Percentiles rank a stretch among this genome's conserved stretches.
Conservation (phyloP, 2,797 vertebrate genomes). For the Phrynocephalus guinanensis region DNA sequence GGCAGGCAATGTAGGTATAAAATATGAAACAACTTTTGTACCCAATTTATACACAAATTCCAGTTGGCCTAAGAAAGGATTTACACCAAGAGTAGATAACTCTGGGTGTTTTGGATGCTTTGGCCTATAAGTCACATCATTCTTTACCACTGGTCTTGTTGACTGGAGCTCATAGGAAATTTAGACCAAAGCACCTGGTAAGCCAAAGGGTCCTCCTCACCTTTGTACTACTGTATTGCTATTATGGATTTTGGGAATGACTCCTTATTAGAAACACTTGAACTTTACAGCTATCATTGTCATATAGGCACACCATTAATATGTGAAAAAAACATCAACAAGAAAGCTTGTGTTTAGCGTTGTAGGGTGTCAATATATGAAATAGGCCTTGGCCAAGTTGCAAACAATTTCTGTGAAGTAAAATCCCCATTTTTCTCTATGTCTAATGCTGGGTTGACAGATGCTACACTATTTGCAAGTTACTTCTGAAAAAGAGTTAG, state of each 20-base stretch:
- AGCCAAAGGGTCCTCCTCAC: not conserved
- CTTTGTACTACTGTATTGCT: not conserved
- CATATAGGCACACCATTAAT: not conserved
- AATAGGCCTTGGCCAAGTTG: not conserved
- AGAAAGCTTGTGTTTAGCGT: not conserved
- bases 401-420: not conserved
- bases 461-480: not conserved
- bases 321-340: not conserved
- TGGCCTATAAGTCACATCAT: not conserved
- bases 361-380: not conserved
- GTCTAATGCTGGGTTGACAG: not conserved
- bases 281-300: conserved; percentile 39
- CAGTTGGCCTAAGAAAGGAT: not conserved
- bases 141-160: not conserved
- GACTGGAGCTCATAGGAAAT: not conserved
- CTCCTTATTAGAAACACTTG: conserved; percentile 23
- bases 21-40: not conserved
- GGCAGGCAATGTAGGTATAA: conserved; percentile 44
- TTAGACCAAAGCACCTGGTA: not conserved
- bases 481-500: not conserved
- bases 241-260: not conserved
- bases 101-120: not conserved
- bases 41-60: not conserved
- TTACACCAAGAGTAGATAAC: not conserved
- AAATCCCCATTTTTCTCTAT: not conserved